These are phyloP conservation scores for Drosophila falleni DNA, from an alignment of 2,888 invertebrate genomes.

Conservation along the genomic window DNA sequence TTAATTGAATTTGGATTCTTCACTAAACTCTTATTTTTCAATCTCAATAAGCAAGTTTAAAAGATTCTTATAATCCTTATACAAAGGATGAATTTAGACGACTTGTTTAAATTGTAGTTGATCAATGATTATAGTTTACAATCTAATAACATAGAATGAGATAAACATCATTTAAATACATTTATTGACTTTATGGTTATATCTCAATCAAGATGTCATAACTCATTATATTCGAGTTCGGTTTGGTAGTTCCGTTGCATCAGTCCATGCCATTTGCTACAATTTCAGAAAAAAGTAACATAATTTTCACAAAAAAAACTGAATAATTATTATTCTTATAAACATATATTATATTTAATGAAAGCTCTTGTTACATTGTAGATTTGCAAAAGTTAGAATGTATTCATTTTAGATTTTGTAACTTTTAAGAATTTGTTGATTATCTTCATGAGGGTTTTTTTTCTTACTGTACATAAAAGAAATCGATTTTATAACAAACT, in stretches of 20 bases:
- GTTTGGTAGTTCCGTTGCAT: conserved; percentile 8
- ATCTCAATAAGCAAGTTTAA: background rate
- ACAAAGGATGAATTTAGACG: background rate
- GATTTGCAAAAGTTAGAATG: conserved; percentile 9
- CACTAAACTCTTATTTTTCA: conserved; percentile 1
- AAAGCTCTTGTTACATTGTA: conserved; percentile 29
- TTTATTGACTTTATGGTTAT: background rate
- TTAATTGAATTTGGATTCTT: background rate
- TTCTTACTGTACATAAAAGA: conserved; percentile 35
- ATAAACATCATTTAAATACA: too few species aligned
- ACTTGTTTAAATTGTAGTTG: background rate
- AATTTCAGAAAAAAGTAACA: conserved; percentile 4
- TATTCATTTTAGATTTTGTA: conserved; percentile 21
- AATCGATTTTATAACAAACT: conserved; percentile 34
- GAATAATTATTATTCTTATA: conserved; percentile 15
- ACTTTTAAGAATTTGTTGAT: conserved; percentile 36
- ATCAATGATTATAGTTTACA: background rate
- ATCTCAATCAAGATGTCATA: background rate
- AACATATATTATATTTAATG: conserved; percentile 8
- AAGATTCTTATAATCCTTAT: background rate
- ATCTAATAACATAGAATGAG: background rate
- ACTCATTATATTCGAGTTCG: background rate
- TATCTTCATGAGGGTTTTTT: conserved; percentile 12
- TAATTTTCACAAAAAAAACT: conserved; percentile 14
- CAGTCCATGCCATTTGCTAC: background rate